Evolutionary conservation across 2,888 invertebrate species (phyloP), one percentile per base, ranked within the genome.

Genomic region (Athalia circularis): DNA sequence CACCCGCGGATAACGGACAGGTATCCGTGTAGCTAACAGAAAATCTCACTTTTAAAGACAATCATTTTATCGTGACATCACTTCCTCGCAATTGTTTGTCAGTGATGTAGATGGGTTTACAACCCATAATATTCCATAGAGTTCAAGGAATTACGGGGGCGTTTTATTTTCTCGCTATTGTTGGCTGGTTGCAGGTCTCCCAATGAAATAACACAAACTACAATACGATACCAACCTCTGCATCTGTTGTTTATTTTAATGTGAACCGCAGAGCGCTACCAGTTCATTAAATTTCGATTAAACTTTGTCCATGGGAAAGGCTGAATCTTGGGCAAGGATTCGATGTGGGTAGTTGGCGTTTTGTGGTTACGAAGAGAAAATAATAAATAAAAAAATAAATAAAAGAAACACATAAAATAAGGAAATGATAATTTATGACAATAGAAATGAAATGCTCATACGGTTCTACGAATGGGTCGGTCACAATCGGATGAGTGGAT

Each of bases 221-320:
- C 29, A 29, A 29, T 29, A 29, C 29, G 29, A 29, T 29, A 29
- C 29, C 29, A 29, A 29, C 29, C 1, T 29, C 50, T 15, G 15
- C 7, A 13, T 67, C 47, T 67, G 15, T 48, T 5, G 7, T 29
- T 13, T 67, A 43, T 11, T 72, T 47, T 72, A 8, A 59, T 5
- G 29, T 9, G 5, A 72, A 72, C 72, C 72, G 57, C 72, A 59
- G 9, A 59, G 47, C 13, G 54, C 15, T 52, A 72, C n/a, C 72
- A 57, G 57, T 57, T 59, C 59, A 72, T 72, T 72, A 72, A 72
- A 72, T 72, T 72, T 47, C 43, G 72, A 72, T 72, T 72, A 72
- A 72, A 72, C 47, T 15, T 54, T 5, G 8, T 11, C 47, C 59
- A 50, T 72, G 72, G 72, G 72, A 72, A 72, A 47, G 13, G 5